Evolutionary conservation across 64 coral and sea anemone species (phyloP).

Genomic region (Dendrophyllia cribrosa): DNA sequence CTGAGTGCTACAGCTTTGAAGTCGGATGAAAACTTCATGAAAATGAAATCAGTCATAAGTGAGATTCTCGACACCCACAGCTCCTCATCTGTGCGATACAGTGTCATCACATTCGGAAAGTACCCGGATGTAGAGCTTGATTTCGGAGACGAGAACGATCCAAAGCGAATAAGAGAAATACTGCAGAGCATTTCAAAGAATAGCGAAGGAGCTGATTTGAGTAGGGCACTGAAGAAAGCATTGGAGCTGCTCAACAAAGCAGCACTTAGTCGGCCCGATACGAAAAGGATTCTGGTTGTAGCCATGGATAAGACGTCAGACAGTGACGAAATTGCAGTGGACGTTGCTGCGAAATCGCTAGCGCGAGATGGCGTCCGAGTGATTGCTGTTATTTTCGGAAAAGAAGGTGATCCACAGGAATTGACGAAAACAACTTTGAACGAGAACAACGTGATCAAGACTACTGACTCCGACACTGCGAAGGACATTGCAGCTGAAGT

Average conservation of each 20-base stretch:
- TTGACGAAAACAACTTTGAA: slow-evolving; percentile 36
- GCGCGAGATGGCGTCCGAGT: slow-evolving; percentile 34
- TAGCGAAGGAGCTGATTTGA: slow-evolving; percentile 30
- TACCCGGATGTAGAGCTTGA: slow-evolving; percentile 17
- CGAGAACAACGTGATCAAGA: slow-evolving; percentile 44
- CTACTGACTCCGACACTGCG: neutral
- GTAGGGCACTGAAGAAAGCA: slow-evolving; percentile 35
- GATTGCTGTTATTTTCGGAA: slow-evolving; percentile 48
- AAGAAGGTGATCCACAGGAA: slow-evolving; percentile 42
- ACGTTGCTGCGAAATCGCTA: slow-evolving; percentile 13
- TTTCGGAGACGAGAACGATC: slow-evolving; percentile 13
- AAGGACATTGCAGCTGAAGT: slow-evolving; percentile 21
- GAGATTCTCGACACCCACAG: slow-evolving; percentile 35
- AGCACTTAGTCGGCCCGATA: neutral
- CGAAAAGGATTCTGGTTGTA: slow-evolving; percentile 52
- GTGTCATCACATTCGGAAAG: slow-evolving; percentile 57
- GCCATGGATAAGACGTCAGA: slow-evolving; percentile 61
- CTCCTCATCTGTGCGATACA: slow-evolving; percentile 4
- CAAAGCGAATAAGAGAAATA: neutral
- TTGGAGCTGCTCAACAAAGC: slow-evolving; percentile 32
- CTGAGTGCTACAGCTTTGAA: slow-evolving; percentile 54
- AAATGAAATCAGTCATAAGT: slow-evolving; percentile 44
- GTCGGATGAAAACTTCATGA: slow-evolving; percentile 42
- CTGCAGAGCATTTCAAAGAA: slow-evolving; percentile 14
- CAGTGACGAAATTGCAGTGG: slow-evolving; percentile 26